Evolutionary conservation across 2,113 vertebrate species (phyloP).

Genomic region (Notarius quadriscutis): DNA sequence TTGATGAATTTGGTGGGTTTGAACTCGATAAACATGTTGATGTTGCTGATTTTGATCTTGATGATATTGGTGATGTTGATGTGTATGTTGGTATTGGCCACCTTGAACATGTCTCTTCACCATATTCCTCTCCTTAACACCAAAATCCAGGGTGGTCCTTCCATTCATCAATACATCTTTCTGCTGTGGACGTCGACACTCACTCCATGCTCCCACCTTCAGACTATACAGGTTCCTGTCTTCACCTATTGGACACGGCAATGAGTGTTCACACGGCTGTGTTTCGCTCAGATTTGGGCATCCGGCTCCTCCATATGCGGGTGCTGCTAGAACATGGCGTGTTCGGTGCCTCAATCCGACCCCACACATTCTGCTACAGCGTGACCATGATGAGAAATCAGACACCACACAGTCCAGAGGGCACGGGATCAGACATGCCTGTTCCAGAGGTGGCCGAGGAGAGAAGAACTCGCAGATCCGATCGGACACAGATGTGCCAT

Average conservation of each 20-base stretch:
- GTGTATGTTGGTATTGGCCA: constrained; percentile 56
- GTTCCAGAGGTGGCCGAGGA: constrained; percentile 78
- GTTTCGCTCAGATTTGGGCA: constrained; percentile 88
- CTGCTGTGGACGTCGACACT: constrained; percentile 77
- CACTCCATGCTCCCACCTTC: constrained; percentile 84
- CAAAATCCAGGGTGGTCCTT: constrained; percentile 77
- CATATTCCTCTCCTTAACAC: constrained; percentile 66
- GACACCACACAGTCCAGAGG: constrained; percentile 91
- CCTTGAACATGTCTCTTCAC: constrained; percentile 63
- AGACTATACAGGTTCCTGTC: constrained; percentile 85
- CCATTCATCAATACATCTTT: constrained; percentile 70
- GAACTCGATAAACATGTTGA: background rate
- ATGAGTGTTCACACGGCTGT: constrained; percentile 69
- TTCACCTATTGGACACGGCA: constrained; percentile 76
- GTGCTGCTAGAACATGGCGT: constrained; percentile 78
- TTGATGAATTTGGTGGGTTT: constrained; percentile 14
- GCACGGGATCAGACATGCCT: constrained; percentile 93
- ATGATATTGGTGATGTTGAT: constrained; percentile 52
- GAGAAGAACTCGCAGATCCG: constrained; percentile 90
- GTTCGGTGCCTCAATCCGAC: constrained; percentile 79
- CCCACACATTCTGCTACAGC: constrained; percentile 78
- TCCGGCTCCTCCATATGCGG: constrained; percentile 83
- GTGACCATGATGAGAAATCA: constrained; percentile 85
- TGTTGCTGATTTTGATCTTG: background rate
- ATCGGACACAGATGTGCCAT: constrained; percentile 74